These are phyloP conservation scores for Hippolais icterina DNA, from an alignment of 2,113 vertebrate genomes.

Conservation along the genomic window DNA sequence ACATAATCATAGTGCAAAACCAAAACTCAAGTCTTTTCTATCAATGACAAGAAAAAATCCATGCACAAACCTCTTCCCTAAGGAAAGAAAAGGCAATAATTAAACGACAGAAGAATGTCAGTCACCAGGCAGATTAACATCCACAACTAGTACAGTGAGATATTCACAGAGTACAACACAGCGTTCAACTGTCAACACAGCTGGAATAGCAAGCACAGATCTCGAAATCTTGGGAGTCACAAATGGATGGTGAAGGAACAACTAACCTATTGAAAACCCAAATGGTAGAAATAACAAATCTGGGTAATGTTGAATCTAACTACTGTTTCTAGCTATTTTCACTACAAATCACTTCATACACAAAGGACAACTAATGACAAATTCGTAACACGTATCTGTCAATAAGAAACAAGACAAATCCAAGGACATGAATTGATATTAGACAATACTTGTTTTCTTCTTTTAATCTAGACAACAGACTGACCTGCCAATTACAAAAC, in stretches of 20 bases:
- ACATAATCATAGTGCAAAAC: rapidly evolving
- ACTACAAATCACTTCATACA: neutral
- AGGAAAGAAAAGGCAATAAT: neutral
- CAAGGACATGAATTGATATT: neutral
- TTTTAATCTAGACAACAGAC: neutral
- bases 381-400: neutral
- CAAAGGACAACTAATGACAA: neutral
- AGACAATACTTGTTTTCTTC: neutral
- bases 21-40: neutral
- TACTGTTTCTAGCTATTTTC: neutral
- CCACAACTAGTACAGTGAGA: rapidly evolving
- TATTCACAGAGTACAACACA: neutral
- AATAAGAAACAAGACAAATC: neutral
- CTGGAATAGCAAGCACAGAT: neutral
- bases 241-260: neutral
- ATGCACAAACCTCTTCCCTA: neutral
- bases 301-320: neutral
- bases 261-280: neutral
- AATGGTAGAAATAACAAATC: neutral
- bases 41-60: neutral
- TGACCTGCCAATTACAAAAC: neutral
- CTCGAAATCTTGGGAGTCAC: rapidly evolving
- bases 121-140: neutral
- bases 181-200: neutral
- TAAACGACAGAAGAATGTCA: neutral